phyloP scores from a whole-genome alignment of 2,888 invertebrate genomes.

The Silvanus unidentatus region DNA sequence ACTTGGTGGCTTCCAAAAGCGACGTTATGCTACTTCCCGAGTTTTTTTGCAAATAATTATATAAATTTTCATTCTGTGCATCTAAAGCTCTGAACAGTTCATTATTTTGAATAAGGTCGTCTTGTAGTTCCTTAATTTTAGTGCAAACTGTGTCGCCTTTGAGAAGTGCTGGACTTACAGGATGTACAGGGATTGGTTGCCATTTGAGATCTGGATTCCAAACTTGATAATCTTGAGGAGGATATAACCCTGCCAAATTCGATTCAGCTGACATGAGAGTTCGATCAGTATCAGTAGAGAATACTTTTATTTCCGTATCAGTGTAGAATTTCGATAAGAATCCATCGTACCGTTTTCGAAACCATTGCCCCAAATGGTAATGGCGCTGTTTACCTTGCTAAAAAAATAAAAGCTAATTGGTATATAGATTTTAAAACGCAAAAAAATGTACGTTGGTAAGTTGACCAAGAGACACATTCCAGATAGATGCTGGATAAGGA shows the following conservation, averaged over 20 bases:
- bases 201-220: not conserved
- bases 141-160: not conserved
- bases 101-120: not conserved
- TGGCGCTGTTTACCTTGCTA: not conserved
- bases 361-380: not conserved
- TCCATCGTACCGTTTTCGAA: not conserved
- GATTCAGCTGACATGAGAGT: constrained; percentile 3
- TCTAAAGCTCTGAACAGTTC: constrained; percentile 10
- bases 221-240: constrained; percentile 1
- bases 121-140: not conserved
- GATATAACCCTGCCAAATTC: constrained; percentile 1
- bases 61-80: not conserved
- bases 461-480: not conserved
- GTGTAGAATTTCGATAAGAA: not conserved
- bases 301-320: not conserved
- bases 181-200: constrained; percentile 3
- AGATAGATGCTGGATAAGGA: not conserved
- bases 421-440: too few relatives aligned
- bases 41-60: not conserved
- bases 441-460: not conserved
- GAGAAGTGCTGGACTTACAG: not conserved
- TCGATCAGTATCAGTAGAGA: not conserved
- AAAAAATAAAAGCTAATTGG: too few relatives aligned
- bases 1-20: not conserved
- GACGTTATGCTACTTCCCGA: not conserved